Percentiles rank a stretch among this genome's conserved stretches.
Conservation (phyloP, 2,797 vertebrate genomes). For the Spheniscus humboldti region DNA sequence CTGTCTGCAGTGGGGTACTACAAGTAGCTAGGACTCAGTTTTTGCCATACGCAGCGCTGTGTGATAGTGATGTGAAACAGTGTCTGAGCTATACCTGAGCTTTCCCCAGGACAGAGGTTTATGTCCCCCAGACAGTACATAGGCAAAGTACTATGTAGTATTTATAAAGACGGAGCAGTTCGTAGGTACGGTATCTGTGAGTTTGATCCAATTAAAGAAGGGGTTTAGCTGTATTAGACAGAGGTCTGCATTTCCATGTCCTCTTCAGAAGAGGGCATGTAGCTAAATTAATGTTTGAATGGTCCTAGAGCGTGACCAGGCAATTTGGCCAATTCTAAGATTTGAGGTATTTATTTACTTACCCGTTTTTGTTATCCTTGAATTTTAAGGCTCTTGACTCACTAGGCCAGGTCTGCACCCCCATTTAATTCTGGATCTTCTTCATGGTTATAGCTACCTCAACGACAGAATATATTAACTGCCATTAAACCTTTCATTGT, state of each 20-base stretch:
- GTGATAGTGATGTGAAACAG: not conserved
- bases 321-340: not conserved
- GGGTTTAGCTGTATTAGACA: not conserved
- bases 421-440: not conserved
- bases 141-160: not conserved
- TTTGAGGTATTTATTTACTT: not conserved
- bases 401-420: not conserved
- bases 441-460: not conserved
- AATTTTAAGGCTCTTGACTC: not conserved
- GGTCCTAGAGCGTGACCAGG: not conserved
- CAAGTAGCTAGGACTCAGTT: not conserved
- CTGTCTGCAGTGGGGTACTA: not conserved
- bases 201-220: not conserved
- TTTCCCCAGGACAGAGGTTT: not conserved
- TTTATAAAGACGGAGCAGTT: not conserved
- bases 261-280: not conserved
- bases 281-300: not conserved
- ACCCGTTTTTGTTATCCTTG: not conserved
- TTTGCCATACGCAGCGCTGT: not conserved
- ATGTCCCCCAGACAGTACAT: too few species aligned
- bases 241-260: not conserved
- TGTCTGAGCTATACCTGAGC: not conserved
- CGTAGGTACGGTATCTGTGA: not conserved
- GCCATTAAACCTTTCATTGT: not conserved
- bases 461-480: not conserved